Evolutionary conservation across 2,888 invertebrate species (phyloP).

Genomic region (Dendrolimus houi): DNA sequence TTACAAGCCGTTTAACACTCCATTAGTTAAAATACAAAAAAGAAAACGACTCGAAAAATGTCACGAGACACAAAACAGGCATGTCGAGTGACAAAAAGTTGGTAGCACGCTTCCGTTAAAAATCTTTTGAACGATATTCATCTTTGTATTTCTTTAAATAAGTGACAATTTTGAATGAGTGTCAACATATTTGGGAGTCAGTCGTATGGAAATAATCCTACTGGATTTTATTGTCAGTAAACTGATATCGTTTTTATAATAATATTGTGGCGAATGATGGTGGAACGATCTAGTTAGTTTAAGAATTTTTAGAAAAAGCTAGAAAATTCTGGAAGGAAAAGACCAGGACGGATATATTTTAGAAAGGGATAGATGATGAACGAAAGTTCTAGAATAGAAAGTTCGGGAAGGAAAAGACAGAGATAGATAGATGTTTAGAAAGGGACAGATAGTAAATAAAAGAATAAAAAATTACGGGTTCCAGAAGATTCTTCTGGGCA

Average conservation of each 20-base stretch:
- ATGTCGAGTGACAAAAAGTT: constrained; percentile 10
- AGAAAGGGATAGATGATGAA: too few species aligned
- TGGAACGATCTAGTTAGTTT: too few species aligned
- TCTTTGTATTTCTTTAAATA: neutral
- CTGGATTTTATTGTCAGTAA: neutral
- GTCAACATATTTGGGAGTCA: neutral
- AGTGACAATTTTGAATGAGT: neutral
- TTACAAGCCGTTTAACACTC: constrained; percentile 11
- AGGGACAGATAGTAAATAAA: too few species aligned
- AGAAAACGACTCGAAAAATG: neutral
- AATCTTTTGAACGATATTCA: neutral
- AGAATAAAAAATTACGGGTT: too few species aligned
- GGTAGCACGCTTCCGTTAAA: constrained; percentile 13
- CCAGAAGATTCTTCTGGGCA: too few species aligned
- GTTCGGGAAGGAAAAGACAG: too few species aligned
- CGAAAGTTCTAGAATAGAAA: too few species aligned
- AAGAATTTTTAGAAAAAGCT: too few species aligned
- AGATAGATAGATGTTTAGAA: too few species aligned
- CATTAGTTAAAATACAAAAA: constrained; percentile 15
- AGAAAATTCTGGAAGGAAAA: too few species aligned
- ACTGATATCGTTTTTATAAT: neutral
- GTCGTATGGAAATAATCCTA: neutral
- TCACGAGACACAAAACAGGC: neutral
- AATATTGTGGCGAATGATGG: too few species aligned
- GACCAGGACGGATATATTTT: too few species aligned